Evolutionary conservation across 23 tunicate genomes (phyloP), one percentile per base, ranked within the genome.

Genomic region (Botrylloides violaceus): DNA sequence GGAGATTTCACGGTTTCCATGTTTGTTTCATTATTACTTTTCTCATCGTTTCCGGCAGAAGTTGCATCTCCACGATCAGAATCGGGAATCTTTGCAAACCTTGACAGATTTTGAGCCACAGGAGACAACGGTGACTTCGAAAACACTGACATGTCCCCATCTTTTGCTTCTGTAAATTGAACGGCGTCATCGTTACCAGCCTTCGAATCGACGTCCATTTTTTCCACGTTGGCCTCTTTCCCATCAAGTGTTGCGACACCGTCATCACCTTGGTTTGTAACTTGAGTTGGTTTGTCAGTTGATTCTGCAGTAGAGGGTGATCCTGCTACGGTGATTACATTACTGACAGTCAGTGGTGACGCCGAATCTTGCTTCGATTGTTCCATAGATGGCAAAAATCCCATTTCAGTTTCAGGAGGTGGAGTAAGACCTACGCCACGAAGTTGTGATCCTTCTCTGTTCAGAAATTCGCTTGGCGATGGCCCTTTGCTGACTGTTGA

Each of bases 341-440:
- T 68, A 43, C 74, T 68, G 23, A 68, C 74, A 38, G 26, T 68
- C 57, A 68, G 1, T 32, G 43, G 49, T 24, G 49, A 2, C 23
- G 56, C 24, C 1, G 59, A 35, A 32, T 68, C 74, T 19, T 1
- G 74, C 30, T n/a, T 49, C 27, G 32, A 56, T 19, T 66, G 80
- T 7, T 76, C 87, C 49, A 38, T 34, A 28, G 80, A 34, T 32
- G 86, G 55, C 1, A 57, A 59, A 34, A 55, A 64, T 0, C 76
- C 48, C 32, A 56, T 32, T 35, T 78, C 68, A 18, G 81, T 58
- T 22, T 64, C 79, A 25, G 80, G 87, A 29, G 80, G 81, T 15
- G 87, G 87, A 29, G 87, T 75, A 6, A 82, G 58, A 15, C 87
- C 87, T 2, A 82, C 87, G 1, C 87, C 87, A 26, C 71, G 66